These are phyloP conservation scores for Labeo catla DNA, from an alignment of 2,113 vertebrate species.

Conservation along the genomic window DNA sequence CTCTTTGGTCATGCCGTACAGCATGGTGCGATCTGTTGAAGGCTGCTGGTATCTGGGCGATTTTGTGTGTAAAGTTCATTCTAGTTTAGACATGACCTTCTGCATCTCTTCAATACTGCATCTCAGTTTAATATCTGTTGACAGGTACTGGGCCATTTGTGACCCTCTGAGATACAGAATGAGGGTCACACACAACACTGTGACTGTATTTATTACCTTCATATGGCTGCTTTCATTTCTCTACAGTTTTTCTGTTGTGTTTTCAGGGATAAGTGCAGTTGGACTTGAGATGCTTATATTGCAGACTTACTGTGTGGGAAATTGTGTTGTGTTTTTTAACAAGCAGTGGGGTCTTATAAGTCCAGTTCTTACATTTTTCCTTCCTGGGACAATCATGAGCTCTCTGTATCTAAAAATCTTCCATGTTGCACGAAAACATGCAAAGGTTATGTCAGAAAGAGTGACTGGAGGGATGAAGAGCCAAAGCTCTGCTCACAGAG, in stretches of 20 bases:
- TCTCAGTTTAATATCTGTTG: conserved; percentile 57
- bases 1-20: conserved; percentile 80
- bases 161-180: conserved; percentile 52
- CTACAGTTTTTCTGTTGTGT: conserved; percentile 46
- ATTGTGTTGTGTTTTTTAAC: conserved; percentile 51
- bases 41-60: conserved; percentile 62
- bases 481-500: conserved; percentile 28
- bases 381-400: conserved; percentile 51
- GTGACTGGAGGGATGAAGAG: not conserved
- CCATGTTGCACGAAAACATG: conserved; percentile 50
- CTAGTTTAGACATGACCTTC: conserved; percentile 53
- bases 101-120: conserved; percentile 54
- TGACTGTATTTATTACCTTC: conserved; percentile 21
- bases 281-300: conserved; percentile 34
- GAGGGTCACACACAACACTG: conserved; percentile 47
- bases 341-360: conserved; percentile 35
- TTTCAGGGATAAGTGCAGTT: conserved; percentile 28
- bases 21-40: conserved; percentile 53
- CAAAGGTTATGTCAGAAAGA: conserved; percentile 45
- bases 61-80: conserved; percentile 54
- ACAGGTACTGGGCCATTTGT: conserved; percentile 58
- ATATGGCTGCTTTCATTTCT: conserved; percentile 50
- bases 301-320: conserved; percentile 43
- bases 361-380: conserved; percentile 39
- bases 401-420: conserved; percentile 54